phyloP scores from a whole-genome alignment of 2,797 vertebrate species.

The Melopsittacus undulatus region DNA sequence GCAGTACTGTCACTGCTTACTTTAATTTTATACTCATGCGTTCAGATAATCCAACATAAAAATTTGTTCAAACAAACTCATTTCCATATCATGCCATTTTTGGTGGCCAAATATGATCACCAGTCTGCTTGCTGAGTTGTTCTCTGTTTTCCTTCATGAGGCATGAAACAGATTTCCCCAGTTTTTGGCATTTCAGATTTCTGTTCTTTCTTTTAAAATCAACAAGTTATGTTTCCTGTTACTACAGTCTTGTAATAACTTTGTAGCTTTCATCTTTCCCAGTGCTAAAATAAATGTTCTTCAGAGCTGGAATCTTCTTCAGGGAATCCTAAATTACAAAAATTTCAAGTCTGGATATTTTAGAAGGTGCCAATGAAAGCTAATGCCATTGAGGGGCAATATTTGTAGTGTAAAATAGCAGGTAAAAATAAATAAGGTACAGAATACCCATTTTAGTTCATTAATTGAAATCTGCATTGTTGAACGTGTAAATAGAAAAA shows the following conservation, averaged over 20 bases:
- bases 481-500: not conserved
- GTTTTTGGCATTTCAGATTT: not conserved
- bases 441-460: not conserved
- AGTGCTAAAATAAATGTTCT: not conserved
- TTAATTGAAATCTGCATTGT: not conserved
- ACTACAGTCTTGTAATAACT: not conserved
- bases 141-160: not conserved
- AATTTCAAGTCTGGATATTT: not conserved
- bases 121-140: not conserved
- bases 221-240: not conserved
- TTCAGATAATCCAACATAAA: not conserved
- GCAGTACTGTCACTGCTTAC: not conserved
- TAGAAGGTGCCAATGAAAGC: not conserved
- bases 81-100: not conserved
- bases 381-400: not conserved
- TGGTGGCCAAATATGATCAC: not conserved
- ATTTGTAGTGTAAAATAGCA: not conserved
- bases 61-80: not conserved
- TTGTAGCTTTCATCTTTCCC: not conserved
- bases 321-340: slow-evolving; percentile 27
- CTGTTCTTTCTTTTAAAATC: not conserved
- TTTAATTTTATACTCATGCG: not conserved
- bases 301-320: not conserved
- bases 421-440: not conserved
- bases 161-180: not conserved